A percentile compares a stretch with the other conserved stretches of the same genome.
Evolutionary conservation across 2,888 invertebrate genomes (phyloP).

Genomic region (Cactoblastis cactorum): DNA sequence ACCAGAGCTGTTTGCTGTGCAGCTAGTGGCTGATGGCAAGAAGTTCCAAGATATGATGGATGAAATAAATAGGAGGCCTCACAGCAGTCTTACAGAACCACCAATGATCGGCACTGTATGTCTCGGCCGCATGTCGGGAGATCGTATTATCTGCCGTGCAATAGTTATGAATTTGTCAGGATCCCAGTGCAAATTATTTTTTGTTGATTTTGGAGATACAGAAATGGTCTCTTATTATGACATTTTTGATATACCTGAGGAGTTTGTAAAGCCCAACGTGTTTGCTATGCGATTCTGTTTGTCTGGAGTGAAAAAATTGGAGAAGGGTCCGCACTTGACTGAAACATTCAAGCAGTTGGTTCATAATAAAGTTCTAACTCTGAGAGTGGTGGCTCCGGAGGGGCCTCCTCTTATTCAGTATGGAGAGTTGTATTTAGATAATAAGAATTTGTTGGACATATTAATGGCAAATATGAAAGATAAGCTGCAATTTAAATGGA

Average conservation of each 20-base stretch:
- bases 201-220: slow-evolving; percentile 90
- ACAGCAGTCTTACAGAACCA: slow-evolving; percentile 81
- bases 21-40: slow-evolving; percentile 80
- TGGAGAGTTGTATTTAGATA: slow-evolving; percentile 83
- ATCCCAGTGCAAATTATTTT: slow-evolving; percentile 86
- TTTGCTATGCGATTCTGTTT: slow-evolving; percentile 88
- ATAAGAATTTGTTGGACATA: slow-evolving; percentile 79
- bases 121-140: slow-evolving; percentile 84
- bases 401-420: slow-evolving; percentile 86
- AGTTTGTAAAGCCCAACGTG: slow-evolving; percentile 84
- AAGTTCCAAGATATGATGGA: slow-evolving; percentile 84
- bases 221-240: slow-evolving; percentile 85
- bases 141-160: slow-evolving; percentile 85
- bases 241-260: slow-evolving; percentile 86
- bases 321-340: slow-evolving; percentile 80
- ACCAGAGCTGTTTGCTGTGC: slow-evolving; percentile 87
- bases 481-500: slow-evolving; percentile 59
- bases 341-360: slow-evolving; percentile 85
- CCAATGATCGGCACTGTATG: slow-evolving; percentile 88
- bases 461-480: slow-evolving; percentile 65
- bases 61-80: slow-evolving; percentile 82
- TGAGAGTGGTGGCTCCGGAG: slow-evolving; percentile 84
- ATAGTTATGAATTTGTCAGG: slow-evolving; percentile 86
- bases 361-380: slow-evolving; percentile 79
- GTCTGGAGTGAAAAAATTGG: slow-evolving; percentile 83